Evolutionary conservation across 2,888 invertebrate species (phyloP), one percentile per base, ranked within the genome.

Genomic region (Schizaphis graminum): DNA sequence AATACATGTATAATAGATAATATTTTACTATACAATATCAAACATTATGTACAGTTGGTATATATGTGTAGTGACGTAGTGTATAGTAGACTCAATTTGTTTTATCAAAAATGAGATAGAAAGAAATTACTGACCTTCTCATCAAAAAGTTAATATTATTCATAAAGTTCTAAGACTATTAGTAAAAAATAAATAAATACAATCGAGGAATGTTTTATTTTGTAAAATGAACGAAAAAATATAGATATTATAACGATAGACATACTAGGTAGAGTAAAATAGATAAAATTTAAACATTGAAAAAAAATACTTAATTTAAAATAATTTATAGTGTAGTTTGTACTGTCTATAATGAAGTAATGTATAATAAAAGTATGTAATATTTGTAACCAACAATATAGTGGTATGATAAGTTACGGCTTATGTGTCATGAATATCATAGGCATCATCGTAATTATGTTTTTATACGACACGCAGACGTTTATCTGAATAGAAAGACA

Each of bases 381-480:
- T 77, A 35, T 35, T 77, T 77, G 35, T 77, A 21, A 35, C 21
- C 21, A 77, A 77, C 35, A 35, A 77, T 77, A 7, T 77, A 77
- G 21, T 77, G 77, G 35, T 77, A 35, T 77, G 77, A 77, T 77
- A 77, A 77, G 77, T 77, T 77, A 35, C 77, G 35, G 77, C 8
- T 77, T 77, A 77, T 77, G 77, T 77, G 77, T 77, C 77, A 77
- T 77, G 77, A 87, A 47, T 87, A 85, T 44, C 85, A 28, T 28
- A 47, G 44, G n/a, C 13, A 86, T 47, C 28, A n/a, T n/a, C 7
- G 49, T n/a, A 87, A 87, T 87, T 87, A 35, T 87, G 5, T 57
- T 35, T 89, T 56, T 89, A 57, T 89, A 57, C 35, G 56, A 41
- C 56, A 21, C 28, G 49, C 26, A 47, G 49, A 86, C 49, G 8